These are phyloP conservation scores for Doryteuthis pealeii DNA, from an alignment of 1,140 invertebrate genomes.

Conservation along the genomic window DNA sequence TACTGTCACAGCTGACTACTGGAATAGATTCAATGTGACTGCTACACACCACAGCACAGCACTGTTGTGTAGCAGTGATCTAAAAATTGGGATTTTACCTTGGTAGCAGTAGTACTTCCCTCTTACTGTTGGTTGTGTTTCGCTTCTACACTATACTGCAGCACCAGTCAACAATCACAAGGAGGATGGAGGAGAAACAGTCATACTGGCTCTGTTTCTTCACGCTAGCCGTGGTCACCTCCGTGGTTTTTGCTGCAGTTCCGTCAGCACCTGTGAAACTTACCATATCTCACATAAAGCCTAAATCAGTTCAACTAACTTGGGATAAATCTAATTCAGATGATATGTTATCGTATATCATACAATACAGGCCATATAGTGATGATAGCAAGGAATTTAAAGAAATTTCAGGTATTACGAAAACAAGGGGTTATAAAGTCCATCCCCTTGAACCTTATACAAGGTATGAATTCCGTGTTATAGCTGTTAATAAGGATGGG, in stretches of 20 bases:
- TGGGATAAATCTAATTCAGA: constrained; percentile 82
- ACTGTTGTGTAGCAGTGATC: neutral
- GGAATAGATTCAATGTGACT: neutral
- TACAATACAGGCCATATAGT: constrained; percentile 92
- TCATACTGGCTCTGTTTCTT: neutral
- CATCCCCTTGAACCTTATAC: constrained; percentile 88
- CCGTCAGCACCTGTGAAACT: constrained; percentile 86
- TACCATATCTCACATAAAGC: constrained; percentile 86
- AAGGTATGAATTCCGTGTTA: constrained; percentile 92
- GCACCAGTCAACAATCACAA: neutral
- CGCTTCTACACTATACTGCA: neutral
- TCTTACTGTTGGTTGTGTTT: neutral
- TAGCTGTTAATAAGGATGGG: constrained; percentile 91
- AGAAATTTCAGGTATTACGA: constrained; percentile 89
- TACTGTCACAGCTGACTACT: neutral
- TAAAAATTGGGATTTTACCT: neutral
- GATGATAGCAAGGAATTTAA: constrained; percentile 62
- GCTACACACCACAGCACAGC: neutral
- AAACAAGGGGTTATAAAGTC: constrained; percentile 85
- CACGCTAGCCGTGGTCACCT: neutral
- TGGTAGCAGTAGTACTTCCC: neutral
- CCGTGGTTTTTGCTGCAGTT: neutral
- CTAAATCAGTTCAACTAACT: constrained; percentile 83
- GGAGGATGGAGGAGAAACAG: constrained; percentile 3
- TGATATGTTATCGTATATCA: constrained; percentile 90